These are phyloP conservation scores for Heteropelma amictum DNA, from an alignment of 2,888 invertebrate species.

Conservation along the genomic window DNA sequence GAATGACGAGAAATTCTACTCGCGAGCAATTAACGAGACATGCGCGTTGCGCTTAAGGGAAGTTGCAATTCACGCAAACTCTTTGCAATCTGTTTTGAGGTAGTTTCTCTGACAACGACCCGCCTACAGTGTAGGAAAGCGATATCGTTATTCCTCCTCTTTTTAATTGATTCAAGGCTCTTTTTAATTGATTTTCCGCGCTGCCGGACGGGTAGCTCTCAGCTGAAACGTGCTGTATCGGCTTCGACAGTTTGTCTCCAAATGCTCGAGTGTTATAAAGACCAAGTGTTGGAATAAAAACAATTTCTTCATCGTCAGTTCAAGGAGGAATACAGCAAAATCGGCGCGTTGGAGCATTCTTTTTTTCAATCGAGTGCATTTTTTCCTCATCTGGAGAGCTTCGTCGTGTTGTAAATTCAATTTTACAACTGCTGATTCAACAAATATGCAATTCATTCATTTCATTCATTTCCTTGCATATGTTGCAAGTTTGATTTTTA, in stretches of 20 bases:
- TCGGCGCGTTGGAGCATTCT: no score
- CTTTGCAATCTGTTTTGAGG: not conserved
- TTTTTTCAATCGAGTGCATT: no score
- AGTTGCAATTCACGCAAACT: not conserved
- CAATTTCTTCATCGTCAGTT: not conserved
- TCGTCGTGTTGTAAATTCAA: not conserved
- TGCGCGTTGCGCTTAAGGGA: conserved; percentile 5
- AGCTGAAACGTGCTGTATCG: not conserved
- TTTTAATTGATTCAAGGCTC: not conserved
- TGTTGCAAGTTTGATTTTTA: not conserved
- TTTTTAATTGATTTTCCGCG: no score
- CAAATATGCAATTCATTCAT: no score
- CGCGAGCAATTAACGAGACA: not conserved
- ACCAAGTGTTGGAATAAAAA: no score
- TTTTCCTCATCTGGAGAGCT: not conserved
- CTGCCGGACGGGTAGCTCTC: not conserved
- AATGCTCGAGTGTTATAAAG: no score
- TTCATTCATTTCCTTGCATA: not conserved
- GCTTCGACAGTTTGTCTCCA: no score
- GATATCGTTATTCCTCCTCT: not conserved
- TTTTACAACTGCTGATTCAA: not conserved
- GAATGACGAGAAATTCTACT: not conserved
- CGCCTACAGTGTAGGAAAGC: not conserved
- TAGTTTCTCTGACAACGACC: not conserved
- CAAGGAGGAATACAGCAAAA: not conserved